Evolutionary conservation across 2,113 vertebrate genomes (phyloP).

Genomic region (Mus spicilegus): DNA sequence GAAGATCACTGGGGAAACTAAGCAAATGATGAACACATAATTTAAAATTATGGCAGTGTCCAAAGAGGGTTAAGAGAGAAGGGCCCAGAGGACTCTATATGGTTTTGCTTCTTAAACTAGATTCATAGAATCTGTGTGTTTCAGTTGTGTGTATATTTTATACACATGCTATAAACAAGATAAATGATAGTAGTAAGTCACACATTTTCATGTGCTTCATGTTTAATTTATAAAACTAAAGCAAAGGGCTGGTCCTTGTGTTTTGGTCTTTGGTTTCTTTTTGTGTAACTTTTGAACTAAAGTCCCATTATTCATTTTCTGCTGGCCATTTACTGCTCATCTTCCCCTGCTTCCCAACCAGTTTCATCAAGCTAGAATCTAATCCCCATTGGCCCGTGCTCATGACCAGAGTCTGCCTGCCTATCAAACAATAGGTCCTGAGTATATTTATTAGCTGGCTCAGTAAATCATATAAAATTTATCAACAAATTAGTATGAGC

Average conservation of each 20-base stretch:
- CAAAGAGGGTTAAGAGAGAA: neutral
- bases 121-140: neutral
- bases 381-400: neutral
- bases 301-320: neutral
- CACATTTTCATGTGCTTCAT: neutral
- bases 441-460: neutral
- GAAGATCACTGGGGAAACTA: constrained; percentile 38
- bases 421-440: neutral
- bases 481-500: neutral
- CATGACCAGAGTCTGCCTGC: neutral
- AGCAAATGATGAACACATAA: neutral
- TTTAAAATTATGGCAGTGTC: neutral
- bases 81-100: neutral
- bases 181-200: neutral
- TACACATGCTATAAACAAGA: neutral
- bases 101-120: neutral
- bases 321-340: neutral
- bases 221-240: constrained; percentile 32
- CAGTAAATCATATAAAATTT: neutral
- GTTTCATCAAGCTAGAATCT: neutral
- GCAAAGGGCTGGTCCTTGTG: neutral
- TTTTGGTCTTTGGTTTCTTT: neutral
- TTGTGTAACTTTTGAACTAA: neutral
- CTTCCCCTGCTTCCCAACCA: neutral
- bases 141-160: constrained; percentile 13